Evolutionary conservation across 2,797 vertebrate genomes (phyloP), one percentile per base, ranked within the genome.

Genomic region (Ctenochaetus hawaiiensis): DNA sequence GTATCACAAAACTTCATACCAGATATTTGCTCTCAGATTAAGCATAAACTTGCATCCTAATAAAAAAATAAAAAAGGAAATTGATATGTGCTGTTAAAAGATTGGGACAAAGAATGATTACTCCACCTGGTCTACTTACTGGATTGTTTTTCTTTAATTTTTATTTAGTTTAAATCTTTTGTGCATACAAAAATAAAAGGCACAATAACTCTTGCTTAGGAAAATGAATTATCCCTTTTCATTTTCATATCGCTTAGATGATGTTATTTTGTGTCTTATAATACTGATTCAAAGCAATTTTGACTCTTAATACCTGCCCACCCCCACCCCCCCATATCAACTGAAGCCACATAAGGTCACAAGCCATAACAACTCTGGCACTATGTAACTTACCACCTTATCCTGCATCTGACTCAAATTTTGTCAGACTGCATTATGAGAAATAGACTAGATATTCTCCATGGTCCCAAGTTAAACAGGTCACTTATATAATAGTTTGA

Each of bases 371-470:
- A 14, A 16, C 52, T 8, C 69, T 45, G 11, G 3, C 16, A 14
- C 23, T 45, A 9, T 67, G 60, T 64, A 48, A 43, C 20, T 2
- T 57, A 41, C 53, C 39, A 11, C 48, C 59, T 72, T 47, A 60
- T 53, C 22, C 12, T 53, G 41, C 44, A 61, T 54, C 76, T 60
- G 65, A 65, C 49, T 89, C 75, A 26, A 52, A n/a, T 81, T 83
- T 74, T 68, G 37, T 65, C 64, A 61, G 49, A 72, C 77, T 77
- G 16, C 57, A 75, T 72, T 69, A 77, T 57, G 48, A 76, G 34
- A 66, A 62, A 72, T 67, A 2, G 20, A 57, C 26, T 8, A 23
- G 13, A 83, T 77, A 41, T 70, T 68, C 22, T 66, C 57, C 45
- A 44, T 23, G 6, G 82, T 61, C 44, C 63, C 12, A 34, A 73